phyloP scores from a whole-genome alignment of 2,113 vertebrate genomes.

The Lipotes vexillifer region DNA sequence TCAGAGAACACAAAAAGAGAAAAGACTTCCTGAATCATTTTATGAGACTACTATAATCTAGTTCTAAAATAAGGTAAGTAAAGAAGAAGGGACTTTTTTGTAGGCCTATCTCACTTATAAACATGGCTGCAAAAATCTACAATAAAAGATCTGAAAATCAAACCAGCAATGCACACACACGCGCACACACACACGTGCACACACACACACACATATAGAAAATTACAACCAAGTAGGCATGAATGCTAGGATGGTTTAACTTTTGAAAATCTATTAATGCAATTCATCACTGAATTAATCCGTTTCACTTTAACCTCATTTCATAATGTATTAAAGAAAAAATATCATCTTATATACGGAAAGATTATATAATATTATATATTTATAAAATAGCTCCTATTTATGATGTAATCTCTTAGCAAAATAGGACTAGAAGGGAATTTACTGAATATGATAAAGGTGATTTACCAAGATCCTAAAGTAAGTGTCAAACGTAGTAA shows the following conservation, averaged over 20 bases:
- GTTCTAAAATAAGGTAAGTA: background rate
- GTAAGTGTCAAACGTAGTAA: background rate
- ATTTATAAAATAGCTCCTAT: background rate
- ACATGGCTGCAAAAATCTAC: background rate
- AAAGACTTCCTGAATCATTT: background rate
- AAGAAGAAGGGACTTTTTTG: background rate
- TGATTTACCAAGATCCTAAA: background rate
- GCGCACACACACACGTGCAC: background rate
- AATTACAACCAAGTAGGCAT: background rate
- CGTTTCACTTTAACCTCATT: background rate
- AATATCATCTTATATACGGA: background rate
- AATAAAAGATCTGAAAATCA: conserved; percentile 31
- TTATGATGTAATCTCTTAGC: background rate
- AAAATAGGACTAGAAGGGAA: background rate
- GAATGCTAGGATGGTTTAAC: background rate
- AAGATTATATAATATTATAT: background rate
- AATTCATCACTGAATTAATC: conserved; percentile 5
- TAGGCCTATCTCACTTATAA: background rate
- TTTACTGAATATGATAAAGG: background rate
- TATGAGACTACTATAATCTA: background rate
- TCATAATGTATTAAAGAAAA: conserved; percentile 25
- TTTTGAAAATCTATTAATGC: conserved; percentile 35
- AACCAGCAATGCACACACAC: background rate
- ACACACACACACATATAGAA: background rate
- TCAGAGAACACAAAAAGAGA: background rate